Base-by-base conservation (phyloP, 1,140 invertebrate genomes). In the Drosophila tani region DNA sequence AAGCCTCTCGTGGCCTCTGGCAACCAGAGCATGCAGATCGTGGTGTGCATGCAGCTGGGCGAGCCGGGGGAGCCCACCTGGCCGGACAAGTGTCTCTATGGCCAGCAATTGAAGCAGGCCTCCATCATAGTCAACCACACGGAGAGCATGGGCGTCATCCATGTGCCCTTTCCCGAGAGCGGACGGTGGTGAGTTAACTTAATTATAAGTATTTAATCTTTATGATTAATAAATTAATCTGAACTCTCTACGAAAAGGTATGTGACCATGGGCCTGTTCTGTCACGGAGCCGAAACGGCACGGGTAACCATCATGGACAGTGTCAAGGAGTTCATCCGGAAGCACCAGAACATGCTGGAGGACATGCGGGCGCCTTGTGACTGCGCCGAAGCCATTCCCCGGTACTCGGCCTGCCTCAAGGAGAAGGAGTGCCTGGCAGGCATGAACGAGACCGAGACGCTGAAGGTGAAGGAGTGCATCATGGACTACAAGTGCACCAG, bases 121-220 rank as follows among this genome's bases (percentile, higher is more conserved):
- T 93, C 94, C 24, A 94, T 94, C 60, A 93, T 94, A 29, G 82
- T 95, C 47, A 95, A 95, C 71, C 94, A 92, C 53, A 95, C 94
- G 0, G 93, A 95, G 2, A 94, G 94, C 43, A 94, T 95, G 17
- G 94, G 94, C 2, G 94, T 94, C 50, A 82, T 96, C 9, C 94
- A 96, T 69, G 95, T 97, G 14, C 97, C 97, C 2, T 97, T 95
- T 91, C 97, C 97, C 0, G 96, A 97, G 82, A 94, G 95, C 15
- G 97, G 96, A 0, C 91, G 92, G 15, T 98, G 96, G 96, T 97
- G 46, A 83, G 83, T 53, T 7, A 27, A 5, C 0, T 0, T 2
- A 17, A 29, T 21, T 9, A 3, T 5, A 12, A 19, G 17, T 7
- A 27, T 1, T 35, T 3, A 35, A 0, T 27, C 1, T 4, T 5